Base-by-base conservation (phyloP, 1,140 invertebrate genomes). In the Lutraria rhynchaena region DNA sequence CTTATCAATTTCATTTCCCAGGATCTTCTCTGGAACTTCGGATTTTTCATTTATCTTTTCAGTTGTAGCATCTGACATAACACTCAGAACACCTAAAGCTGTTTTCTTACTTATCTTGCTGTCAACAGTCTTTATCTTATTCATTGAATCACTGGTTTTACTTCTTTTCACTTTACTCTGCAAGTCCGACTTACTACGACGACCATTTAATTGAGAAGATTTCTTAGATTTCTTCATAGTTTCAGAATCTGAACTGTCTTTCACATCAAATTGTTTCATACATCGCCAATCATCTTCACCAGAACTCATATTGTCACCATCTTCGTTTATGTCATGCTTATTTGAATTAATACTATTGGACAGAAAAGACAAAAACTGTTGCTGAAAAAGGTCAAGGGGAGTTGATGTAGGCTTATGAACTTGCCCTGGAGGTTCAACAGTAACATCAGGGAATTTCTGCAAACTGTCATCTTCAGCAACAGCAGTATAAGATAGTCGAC, bases 341-440 rank as follows among this genome's bases (percentile, higher is more conserved):
- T 19, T 63, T 44, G 46, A 31, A 44, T 37, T 51, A 4, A 55
- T 70, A 27, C 49, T 80, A 13, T 33, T 80, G 29, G 76, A 80
- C 24, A 80, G n/a, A 41, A 80, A 80, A 31, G 76, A 80, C 37
- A 80, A 58, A 27, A 80, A 80, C 53, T 80, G 76, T 35, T 80
- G 76, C 24, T 80, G 65, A 29, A 70, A 80, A 13, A 55, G 46
- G 58, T 60, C 55, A 29, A 80, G 37, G 51, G 75, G 51, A 9
- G 44, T 19, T n/a, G 63, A 19, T 3, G 49, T 31, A 44, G 37
- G 24, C 31, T 49, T 67, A 3, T 46, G 37, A 13, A 41, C 17
- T 49, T 67, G 2, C 44, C 31, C 11, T 49, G 44, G 1, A 22
- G 63, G 41, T 27, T 44, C 61, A 44, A 44, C 22, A 2, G 31